Base-by-base conservation (phyloP, 2,113 vertebrate species). In the Odocoileus hemionus region DNA sequence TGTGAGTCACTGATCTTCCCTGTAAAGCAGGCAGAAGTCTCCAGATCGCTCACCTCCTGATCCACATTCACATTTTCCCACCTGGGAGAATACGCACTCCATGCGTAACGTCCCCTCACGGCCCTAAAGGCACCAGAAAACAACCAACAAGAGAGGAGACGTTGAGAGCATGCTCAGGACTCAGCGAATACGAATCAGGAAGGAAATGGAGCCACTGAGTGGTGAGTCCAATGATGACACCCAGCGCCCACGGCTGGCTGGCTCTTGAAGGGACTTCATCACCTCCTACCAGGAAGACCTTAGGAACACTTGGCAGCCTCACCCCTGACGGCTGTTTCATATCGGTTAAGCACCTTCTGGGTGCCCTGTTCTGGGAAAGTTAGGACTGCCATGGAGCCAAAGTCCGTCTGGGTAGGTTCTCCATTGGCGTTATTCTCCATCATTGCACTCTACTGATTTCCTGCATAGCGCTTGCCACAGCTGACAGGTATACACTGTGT, bases 241-340 rank as follows among this genome's bases (percentile, higher is more conserved):
- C 70, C 36, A 11, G 39, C 14, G 36, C 23, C 54, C 60, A n/a
- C 0, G 1, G 19, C 26, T 80, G 61, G 52, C 58, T 25, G 19
- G 3, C 52, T 45, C 30, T 90, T 28, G 1, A 21, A 7, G 15
- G 7, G 15, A 36, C 83, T 39, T 64, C 1, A 2, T 2, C 50
- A 26, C 8, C 33, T 79, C 36, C 79, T 10, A 16, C 54, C 13
- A 0, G 60, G 45, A 74, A 39, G 36, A 30, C 8, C 39, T 10
- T 10, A 2, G 52, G 28, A 93, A 36, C 21, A 36, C 28, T 26
- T 2, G 30, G 30, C 7, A 3, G 19, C 61, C 47, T 84, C 13
- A 0, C 23, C 19, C 10, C 39, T 36, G 7, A 14, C 5, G 21
- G 26, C 13, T 5, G 2, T 11, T 52, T 26, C 47, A 4, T 5